Percentiles rank a stretch among this genome's conserved stretches.
phyloP scores from a whole-genome alignment of 2,888 invertebrate species.

The Gibbula magus region DNA sequence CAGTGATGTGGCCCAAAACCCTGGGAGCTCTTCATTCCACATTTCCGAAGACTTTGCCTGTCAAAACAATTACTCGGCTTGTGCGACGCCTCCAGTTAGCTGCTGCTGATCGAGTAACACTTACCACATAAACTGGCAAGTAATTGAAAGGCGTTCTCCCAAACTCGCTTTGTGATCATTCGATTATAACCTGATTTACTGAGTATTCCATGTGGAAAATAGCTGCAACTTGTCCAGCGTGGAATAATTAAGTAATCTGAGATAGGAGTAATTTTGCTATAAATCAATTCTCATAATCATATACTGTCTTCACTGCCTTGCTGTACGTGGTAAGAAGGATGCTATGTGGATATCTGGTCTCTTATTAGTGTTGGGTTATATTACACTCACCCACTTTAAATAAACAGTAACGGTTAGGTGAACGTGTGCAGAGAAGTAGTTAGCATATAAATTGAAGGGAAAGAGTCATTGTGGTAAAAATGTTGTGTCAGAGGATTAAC shows the following conservation, averaged over 20 bases:
- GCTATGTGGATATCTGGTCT: too few species aligned
- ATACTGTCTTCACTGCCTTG: too few species aligned
- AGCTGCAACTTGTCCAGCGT: neutral
- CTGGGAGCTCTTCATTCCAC: constrained; percentile 2
- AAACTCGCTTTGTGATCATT: constrained; percentile 1
- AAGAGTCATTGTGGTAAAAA: too few species aligned
- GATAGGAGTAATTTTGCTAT: neutral
- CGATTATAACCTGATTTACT: constrained; percentile 13
- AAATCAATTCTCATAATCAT: too few species aligned
- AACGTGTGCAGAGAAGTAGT: too few species aligned
- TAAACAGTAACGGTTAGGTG: too few species aligned
- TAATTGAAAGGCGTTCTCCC: neutral
- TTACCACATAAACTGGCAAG: neutral
- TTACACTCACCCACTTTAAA: too few species aligned
- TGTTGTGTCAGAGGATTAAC: too few species aligned
- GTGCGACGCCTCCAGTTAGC: neutral
- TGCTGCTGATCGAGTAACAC: neutral
- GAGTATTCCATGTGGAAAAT: constrained; percentile 16
- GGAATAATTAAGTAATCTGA: constrained; percentile 7
- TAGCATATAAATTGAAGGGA: too few species aligned
- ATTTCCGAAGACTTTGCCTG: constrained; percentile 12
- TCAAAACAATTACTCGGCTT: constrained; percentile 4
- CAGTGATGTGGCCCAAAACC: constrained; percentile 12
- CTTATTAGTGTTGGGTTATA: too few species aligned
- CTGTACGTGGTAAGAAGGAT: too few species aligned